Evolutionary conservation across 1,140 invertebrate genomes (phyloP).

Genomic region (Drosophila ananassae): DNA sequence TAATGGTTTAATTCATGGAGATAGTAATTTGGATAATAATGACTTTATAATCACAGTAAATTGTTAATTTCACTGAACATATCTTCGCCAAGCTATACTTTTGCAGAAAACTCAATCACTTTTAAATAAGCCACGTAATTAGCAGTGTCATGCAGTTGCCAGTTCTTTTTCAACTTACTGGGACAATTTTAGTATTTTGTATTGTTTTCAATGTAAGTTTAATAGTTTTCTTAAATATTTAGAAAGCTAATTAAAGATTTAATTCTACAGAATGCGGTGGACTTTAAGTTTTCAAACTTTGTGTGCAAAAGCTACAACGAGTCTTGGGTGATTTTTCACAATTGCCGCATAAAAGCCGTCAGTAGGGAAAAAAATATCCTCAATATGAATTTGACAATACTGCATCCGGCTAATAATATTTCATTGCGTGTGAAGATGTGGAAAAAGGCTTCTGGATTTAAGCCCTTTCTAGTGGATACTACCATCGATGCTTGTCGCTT

Average conservation of each 20-base stretch:
- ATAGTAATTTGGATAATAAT: background rate
- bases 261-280: background rate
- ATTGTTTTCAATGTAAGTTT: background rate
- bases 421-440: background rate
- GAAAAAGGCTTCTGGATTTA: background rate
- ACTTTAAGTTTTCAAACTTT: background rate
- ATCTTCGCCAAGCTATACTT: background rate
- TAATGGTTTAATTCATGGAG: background rate
- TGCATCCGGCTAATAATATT: background rate
- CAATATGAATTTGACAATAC: background rate
- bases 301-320: background rate
- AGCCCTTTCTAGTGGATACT: background rate
- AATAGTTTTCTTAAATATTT: too few relatives aligned
- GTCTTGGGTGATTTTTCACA: background rate
- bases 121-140: background rate
- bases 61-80: background rate
- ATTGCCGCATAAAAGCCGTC: background rate
- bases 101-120: background rate
- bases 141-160: background rate
- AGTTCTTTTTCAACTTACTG: background rate
- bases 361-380: background rate
- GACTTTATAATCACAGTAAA: background rate
- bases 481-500: slow-evolving; percentile 1
- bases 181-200: background rate
- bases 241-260: background rate